Evolutionary conservation across 2,888 invertebrate genomes (phyloP), one percentile per base, ranked within the genome.

Genomic region (Trichopoda pennipes): DNA sequence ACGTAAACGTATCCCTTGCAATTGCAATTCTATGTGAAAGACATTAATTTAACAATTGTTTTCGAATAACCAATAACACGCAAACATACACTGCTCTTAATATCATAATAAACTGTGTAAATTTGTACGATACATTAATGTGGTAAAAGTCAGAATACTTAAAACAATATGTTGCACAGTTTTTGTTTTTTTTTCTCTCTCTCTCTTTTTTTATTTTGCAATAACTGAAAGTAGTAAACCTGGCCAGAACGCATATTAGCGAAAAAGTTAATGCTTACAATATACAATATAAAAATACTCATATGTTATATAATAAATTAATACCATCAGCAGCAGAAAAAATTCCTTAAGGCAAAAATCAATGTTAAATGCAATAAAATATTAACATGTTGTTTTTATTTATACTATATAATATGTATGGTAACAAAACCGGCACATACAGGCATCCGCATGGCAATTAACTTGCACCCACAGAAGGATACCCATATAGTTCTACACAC

Each of bases 291-390:
- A 21, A 66, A 66, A 63, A 55, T 44, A n/a, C 0, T n/a, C 53
- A 51, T 63, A 53, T 21, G 19, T 7, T 3, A 38, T 23, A 14
- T 10, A 28, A 63, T 63, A 63, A 73, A 44, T 63, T 42, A 28
- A 42, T 61, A 55, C n/a, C 12, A 47, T 1, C 28, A 16, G 28
- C n/a, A 42, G 51, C 28, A 28, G 8, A 28, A 28, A 6, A 51
- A 32, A 58, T 49, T 42, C 14, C 49, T 77, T 49, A 63, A 76
- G 53, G 76, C 68, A 63, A 70, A 70, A 63, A 70, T 70, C 47
- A 69, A 63, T 75, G 58, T 73, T 53, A n/a, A 32, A 35, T 51
- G 51, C 69, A 70, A 77, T 77, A 70, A 70, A 77, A 77, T 70
- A 70, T 77, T 70, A 70, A 70, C 70, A 56, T 55, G 61, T 60